Percentiles rank a stretch among this genome's conserved stretches.
phyloP scores from a whole-genome alignment of 1,140 invertebrate genomes.

The Meteorus sp. region DNA sequence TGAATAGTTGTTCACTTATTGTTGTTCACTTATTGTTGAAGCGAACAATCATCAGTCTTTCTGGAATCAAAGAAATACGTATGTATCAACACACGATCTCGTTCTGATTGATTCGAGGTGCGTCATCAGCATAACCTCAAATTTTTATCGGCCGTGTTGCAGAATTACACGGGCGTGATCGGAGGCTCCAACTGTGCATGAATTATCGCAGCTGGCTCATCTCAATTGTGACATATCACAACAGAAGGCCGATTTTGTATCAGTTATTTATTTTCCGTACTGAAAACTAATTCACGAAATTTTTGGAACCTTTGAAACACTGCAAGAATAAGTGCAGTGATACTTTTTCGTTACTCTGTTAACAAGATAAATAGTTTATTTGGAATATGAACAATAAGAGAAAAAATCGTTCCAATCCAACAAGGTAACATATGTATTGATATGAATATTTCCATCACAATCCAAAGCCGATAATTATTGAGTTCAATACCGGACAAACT shows the following conservation, averaged over 20 bases:
- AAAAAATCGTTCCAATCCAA: slow-evolving; percentile 57
- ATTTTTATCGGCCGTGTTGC: slow-evolving; percentile 37
- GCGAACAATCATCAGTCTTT: slow-evolving; percentile 6
- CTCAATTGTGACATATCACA: not conserved
- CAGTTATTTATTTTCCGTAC: slow-evolving; percentile 1
- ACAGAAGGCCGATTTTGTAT: not conserved
- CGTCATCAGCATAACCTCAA: slow-evolving; percentile 43
- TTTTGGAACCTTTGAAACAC: slow-evolving; percentile 64
- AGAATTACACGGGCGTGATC: slow-evolving; percentile 25
- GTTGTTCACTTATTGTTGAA: not conserved
- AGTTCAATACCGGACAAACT: no score
- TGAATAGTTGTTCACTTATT: slow-evolving; percentile 15
- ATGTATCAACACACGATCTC: slow-evolving; percentile 11
- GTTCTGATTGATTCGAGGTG: slow-evolving; percentile 15
- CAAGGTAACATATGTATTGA: slow-evolving; percentile 43
- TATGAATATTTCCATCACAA: not conserved
- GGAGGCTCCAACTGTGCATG: slow-evolving; percentile 2
- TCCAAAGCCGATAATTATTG: not conserved
- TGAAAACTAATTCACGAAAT: slow-evolving; percentile 62
- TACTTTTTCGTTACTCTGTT: slow-evolving; percentile 52
- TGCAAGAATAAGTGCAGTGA: slow-evolving; percentile 60
- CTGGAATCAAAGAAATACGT: not conserved
- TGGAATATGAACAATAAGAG: slow-evolving; percentile 59
- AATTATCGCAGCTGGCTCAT: not conserved
- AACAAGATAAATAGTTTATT: slow-evolving; percentile 46